Percentiles rank a stretch among this genome's conserved stretches.
phyloP scores from a whole-genome alignment of 2,888 invertebrate genomes.

The Acleris laterana region DNA sequence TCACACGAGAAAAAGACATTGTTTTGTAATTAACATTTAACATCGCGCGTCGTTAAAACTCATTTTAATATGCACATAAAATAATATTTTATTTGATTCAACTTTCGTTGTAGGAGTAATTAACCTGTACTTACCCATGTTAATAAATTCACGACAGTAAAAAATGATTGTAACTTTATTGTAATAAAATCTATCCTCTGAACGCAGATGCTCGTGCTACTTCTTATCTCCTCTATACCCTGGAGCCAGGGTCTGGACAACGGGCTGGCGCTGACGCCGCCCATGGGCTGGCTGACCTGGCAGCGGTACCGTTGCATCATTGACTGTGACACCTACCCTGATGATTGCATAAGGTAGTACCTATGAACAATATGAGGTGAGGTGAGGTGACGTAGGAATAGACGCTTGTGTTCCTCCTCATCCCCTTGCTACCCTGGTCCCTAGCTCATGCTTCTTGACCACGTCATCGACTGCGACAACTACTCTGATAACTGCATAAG shows the following conservation, averaged over 20 bases:
- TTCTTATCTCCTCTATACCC: constrained; percentile 47
- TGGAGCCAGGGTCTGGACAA: constrained; percentile 77
- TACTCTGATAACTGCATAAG: constrained; percentile 88
- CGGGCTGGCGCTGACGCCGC: constrained; percentile 87
- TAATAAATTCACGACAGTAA: too few relatives aligned
- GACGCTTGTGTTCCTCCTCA: constrained; percentile 44
- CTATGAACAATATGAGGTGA: too few relatives aligned
- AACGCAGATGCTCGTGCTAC: constrained; percentile 45
- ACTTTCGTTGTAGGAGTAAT: too few relatives aligned
- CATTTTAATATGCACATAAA: too few relatives aligned
- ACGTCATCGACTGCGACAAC: constrained; percentile 85
- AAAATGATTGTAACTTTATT: too few relatives aligned
- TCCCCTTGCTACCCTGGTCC: constrained; percentile 46
- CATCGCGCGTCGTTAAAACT: too few relatives aligned
- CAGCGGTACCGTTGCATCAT: constrained; percentile 86
- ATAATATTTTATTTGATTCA: too few relatives aligned
- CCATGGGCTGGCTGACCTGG: constrained; percentile 91
- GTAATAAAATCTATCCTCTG: too few relatives aligned
- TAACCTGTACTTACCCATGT: too few relatives aligned
- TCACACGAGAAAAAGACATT: too few relatives aligned
- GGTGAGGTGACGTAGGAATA: constrained; percentile 32
- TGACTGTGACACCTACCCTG: constrained; percentile 86
- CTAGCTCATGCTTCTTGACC: constrained; percentile 89
- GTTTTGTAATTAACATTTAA: too few relatives aligned
- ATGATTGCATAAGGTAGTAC: constrained; percentile 86